phyloP scores from a whole-genome alignment of 2,888 invertebrate species.

The Fragum sueziense region DNA sequence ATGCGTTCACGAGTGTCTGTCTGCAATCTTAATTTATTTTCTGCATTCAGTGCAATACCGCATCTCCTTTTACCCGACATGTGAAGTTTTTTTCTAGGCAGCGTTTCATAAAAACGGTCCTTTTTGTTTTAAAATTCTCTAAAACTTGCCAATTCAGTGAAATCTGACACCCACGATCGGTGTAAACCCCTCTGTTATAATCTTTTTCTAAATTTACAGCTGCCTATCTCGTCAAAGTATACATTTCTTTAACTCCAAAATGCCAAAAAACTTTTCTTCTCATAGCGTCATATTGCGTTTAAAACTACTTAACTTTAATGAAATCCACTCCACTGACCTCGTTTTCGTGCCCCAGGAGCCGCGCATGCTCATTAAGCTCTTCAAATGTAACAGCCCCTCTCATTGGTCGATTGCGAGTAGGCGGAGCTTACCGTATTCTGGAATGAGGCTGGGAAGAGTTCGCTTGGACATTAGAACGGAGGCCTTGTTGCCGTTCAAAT shows the following conservation, averaged over 20 bases:
- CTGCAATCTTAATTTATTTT: too few species aligned
- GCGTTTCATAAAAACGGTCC: not conserved
- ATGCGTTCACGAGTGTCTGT: too few species aligned
- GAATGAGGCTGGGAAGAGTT: conserved; percentile 13
- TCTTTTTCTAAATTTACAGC: conserved; percentile 20
- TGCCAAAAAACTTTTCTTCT: conserved; percentile 29
- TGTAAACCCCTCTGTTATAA: not conserved
- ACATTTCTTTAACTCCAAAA: conserved; percentile 29
- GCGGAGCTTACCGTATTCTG: conserved; percentile 36
- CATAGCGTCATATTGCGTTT: conserved; percentile 47
- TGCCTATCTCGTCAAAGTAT: conserved; percentile 19
- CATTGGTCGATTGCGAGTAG: conserved; percentile 39
- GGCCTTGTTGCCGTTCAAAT: conserved; percentile 52
- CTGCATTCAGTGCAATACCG: too few species aligned
- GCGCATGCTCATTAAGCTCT: conserved; percentile 1
- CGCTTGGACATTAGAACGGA: conserved; percentile 37
- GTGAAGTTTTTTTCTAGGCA: too few species aligned
- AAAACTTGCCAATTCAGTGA: conserved; percentile 47
- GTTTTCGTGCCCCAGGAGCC: not conserved
- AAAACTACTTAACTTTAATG: conserved; percentile 44
- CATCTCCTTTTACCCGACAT: too few species aligned
- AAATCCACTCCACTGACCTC: conserved; percentile 37
- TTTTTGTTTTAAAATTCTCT: not conserved
- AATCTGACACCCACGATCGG: conserved; percentile 27
- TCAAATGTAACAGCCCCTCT: conserved; percentile 37